Conservation (phyloP, 2,888 invertebrate species). For the Falcaria lacertinaria region DNA sequence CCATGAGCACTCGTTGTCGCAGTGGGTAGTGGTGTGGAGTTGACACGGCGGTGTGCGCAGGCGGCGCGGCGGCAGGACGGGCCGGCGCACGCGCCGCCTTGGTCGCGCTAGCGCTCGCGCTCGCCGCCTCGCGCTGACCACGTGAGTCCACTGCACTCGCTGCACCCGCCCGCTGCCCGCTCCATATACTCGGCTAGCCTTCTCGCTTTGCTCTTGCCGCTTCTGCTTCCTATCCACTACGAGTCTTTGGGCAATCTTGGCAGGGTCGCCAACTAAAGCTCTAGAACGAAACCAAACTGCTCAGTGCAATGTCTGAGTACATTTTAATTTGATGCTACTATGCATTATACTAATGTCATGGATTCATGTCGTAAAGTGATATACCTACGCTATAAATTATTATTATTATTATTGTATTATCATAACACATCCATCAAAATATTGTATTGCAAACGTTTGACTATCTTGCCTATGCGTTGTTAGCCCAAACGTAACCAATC, state of each 20-base stretch:
- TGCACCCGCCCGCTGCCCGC: conserved; percentile 8
- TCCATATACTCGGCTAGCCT: conserved; percentile 10
- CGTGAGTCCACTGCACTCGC: conserved; percentile 51
- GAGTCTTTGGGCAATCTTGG: background rate
- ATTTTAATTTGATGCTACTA: too few species aligned
- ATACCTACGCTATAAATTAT: too few species aligned
- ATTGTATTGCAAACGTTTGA: too few species aligned
- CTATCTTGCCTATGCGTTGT: too few species aligned
- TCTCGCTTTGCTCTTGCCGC: background rate
- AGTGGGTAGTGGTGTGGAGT: conserved; percentile 4
- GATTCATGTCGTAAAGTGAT: too few species aligned
- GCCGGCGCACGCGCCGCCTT: conserved; percentile 58
- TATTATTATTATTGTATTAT: too few species aligned
- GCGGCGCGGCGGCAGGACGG: conserved; percentile 64
- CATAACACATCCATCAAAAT: too few species aligned
- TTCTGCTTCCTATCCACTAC: background rate
- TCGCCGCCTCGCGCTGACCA: conserved; percentile 71
- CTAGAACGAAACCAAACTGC: too few species aligned
- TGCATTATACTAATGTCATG: too few species aligned
- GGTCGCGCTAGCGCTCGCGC: conserved; percentile 62
- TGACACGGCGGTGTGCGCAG: conserved; percentile 50
- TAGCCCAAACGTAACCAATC: too few species aligned
- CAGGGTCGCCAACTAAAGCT: too few species aligned
- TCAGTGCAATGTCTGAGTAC: too few species aligned
- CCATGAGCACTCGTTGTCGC: conserved; percentile 2